Evolutionary conservation across 64 coral and sea anemone genomes (phyloP), one percentile per base, ranked within the genome.

Genomic region (Dendronephthya gigantea): DNA sequence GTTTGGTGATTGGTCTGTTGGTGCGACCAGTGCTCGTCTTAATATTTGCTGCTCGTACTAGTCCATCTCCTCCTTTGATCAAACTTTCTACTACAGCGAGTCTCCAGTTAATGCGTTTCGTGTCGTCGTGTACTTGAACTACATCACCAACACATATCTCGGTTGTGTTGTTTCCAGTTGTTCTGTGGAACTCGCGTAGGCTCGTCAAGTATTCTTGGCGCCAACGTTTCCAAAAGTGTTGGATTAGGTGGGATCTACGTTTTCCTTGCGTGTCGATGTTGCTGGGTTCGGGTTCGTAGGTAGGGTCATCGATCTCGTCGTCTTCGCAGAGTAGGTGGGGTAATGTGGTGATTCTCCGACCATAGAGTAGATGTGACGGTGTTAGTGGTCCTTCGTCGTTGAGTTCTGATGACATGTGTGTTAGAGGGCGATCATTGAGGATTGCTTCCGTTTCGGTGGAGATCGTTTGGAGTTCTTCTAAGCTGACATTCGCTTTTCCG

Each of bases 111-210:
- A 19, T 84, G 36, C 58, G 65, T 36, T 12, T 56, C 22, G 22
- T 45, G 48, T 90, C 38, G 23, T 90, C 49, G 66, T 90, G 83
- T n/a, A 90, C 88, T 83, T 84, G 48, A 68, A 90, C 82, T 68
- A 85, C 48, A 35, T 74, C 50, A 39, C 88, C 59, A 22, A 69
- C 25, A 35, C 43, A 70, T 35, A 52, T 7, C 8, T 47, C 11
- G 0, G 0, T 1, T 82, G 7, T 2, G 22, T 58, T 58, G 51
- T 58, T 58, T 58, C 79, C 79, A 25, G 13, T 82, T 1, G 0
- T 82, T 35, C 22, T 82, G 9, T 82, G 79, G n/a, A 36, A 82
- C 11, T 82, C 35, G 79, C 79, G 35, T 49, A 81, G 68, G 17
- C 39, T 79, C 8, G 68, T 87, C 12, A 87, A 40, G n/a, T 81